Base-by-base conservation (phyloP, 2,113 vertebrate species). In the Centrocercus urophasianus region DNA sequence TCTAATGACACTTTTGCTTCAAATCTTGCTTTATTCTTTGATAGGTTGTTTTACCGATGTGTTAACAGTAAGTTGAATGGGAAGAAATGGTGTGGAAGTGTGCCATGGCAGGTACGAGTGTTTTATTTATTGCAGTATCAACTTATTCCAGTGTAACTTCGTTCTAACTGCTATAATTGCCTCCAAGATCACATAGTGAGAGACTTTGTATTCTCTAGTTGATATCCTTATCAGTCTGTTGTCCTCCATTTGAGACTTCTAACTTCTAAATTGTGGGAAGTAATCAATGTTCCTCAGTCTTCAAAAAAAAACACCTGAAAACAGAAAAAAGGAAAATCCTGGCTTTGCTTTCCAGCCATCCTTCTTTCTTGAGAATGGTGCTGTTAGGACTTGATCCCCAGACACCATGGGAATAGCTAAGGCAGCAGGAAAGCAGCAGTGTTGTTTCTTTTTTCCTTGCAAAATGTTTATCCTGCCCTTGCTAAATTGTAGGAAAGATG, bases 1-100 rank as follows among this genome's bases (percentile, higher is more conserved):
- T 63, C 69, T 50, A 13, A 27, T 27, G 36, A 28, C 52, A 90
- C 57, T 64, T 70, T 43, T 27, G 32, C 30, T 75, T 75, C 69
- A 69, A 59, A 20, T 83, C 79, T 86, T 92, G 42, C 86, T 95
- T 96, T 95, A 17, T 92, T 54, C 36, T 89, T 91, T 67, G 80
- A n/a, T 88, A 99, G 99, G 88, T 96, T 99, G 86, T 98, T 98
- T 93, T 99, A 98, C 96, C 98, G 99, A 24, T 99, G 99, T 69
- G 27, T 95, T 75, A 64, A 94, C 72, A 98, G 98, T 79, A 99
- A 99, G 93, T 65, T 90, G 16, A 95, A 97, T 27, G 98, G 98
- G 32, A 98, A 98, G 89, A 98, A 86, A 64, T 99, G 99, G 99
- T 99, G 99, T 97, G 99, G 99, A 88, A 98, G 61, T 4, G 18